Evolutionary conservation across 2,113 vertebrate species (phyloP), one percentile per base, ranked within the genome.

Genomic region (Globicephala melas): DNA sequence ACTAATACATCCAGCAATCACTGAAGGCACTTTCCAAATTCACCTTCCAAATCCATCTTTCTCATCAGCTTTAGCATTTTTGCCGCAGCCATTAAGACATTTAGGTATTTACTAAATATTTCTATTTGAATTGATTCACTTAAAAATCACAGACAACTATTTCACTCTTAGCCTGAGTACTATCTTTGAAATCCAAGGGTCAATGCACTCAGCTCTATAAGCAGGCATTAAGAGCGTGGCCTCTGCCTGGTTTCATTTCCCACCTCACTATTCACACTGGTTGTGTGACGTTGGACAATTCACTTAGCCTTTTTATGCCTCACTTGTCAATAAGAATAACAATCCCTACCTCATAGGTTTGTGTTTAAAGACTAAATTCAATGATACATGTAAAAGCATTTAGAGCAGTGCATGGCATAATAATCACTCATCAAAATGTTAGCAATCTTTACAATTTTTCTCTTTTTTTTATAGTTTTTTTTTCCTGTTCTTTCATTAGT

Each of bases 391-490:
- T 5, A 83, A 76, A 80, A 36, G 14, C 8, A 3, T 13, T 82
- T 36, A 80, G 17, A 12, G 17, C 6, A 58, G 3, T 14, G 41
- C 14, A 8, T 18, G 31, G 17, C 23, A 62, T 7, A 60, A 71
- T 31, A 76, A 92, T 20, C 33, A 25, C 55, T 91, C 55, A 86
- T 41, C 47, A 94, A 68, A 94, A 91, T 53, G 63, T 79, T 65
- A 82, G 47, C 6, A 4, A 87, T 65, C 12, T 73, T 86, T 44
- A 58, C 5, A 50, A 38, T 17, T 53, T 89, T 82, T 87, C 21
- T 60, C 31, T 79, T n/a, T 50, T 95, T 79, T 87, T 96, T 68
- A 44, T 8, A 74, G 38, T 13, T 60, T 93, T 84, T 93, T 93
- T 71, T 33, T 67, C 21, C 77, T 3, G 14, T 18, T 36, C 20